phyloP scores from a whole-genome alignment of 2,797 vertebrate species.

The Ptychadena robeensis region DNA sequence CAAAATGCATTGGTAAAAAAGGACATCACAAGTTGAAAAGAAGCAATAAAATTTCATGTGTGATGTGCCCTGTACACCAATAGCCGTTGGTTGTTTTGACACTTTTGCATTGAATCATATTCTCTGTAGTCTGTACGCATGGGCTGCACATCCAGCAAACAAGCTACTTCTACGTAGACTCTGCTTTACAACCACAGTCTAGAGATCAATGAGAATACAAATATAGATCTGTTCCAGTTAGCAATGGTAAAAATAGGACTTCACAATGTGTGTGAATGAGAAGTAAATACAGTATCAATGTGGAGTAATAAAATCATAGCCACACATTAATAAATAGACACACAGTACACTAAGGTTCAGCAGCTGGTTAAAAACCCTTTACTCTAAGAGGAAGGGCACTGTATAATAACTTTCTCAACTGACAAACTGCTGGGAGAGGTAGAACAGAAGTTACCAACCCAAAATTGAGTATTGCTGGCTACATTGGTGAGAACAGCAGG shows the following conservation, averaged over 20 bases:
- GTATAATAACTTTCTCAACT: neutral
- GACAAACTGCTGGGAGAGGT: conserved; percentile 5
- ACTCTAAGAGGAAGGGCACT: neutral
- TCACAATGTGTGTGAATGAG: conserved; percentile 69
- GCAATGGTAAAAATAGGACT: conserved; percentile 67
- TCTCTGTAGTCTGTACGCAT: conserved; percentile 19
- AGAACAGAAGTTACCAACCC: conserved; percentile 20
- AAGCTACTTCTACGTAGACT: conserved; percentile 64
- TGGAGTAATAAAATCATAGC: conserved; percentile 71
- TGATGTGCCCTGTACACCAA: neutral
- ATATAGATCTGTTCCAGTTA: conserved; percentile 69
- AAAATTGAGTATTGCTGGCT: conserved; percentile 45
- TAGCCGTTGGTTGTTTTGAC: conserved; percentile 13
- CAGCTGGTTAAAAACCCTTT: conserved; percentile 70
- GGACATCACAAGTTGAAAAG: conserved; percentile 11
- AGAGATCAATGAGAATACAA: conserved; percentile 62
- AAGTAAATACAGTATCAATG: conserved; percentile 73
- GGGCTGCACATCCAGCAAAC: conserved; percentile 40
- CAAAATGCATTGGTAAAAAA: conserved; percentile 14
- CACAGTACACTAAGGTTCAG: conserved; percentile 68
- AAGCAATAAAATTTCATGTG: neutral
- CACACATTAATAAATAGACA: conserved; percentile 74
- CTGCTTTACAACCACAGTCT: conserved; percentile 57
- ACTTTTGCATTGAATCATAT: neutral
- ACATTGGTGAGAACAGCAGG: conserved; percentile 25